These are phyloP conservation scores for Mellilla xanthometata DNA, from an alignment of 2,888 invertebrate genomes.

Conservation along the genomic window DNA sequence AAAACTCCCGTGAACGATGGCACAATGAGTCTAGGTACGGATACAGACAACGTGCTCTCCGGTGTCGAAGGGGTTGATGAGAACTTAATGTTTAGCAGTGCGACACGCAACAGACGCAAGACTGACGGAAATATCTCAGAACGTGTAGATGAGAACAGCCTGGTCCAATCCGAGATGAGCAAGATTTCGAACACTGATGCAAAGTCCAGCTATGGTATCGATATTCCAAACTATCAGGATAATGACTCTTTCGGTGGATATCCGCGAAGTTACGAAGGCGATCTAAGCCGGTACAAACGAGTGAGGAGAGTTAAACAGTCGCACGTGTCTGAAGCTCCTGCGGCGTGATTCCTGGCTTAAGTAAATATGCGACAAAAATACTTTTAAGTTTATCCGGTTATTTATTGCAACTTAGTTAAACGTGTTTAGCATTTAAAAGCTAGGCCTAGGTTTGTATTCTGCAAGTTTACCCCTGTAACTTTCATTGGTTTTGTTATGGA, in stretches of 20 bases:
- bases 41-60: constrained; percentile 64
- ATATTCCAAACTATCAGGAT: constrained; percentile 53
- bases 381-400: constrained; percentile 22
- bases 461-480: too few relatives aligned
- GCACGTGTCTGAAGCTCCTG: constrained; percentile 28
- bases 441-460: too few relatives aligned
- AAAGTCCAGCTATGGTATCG: constrained; percentile 43
- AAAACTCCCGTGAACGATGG: constrained; percentile 25
- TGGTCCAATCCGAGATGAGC: constrained; percentile 29
- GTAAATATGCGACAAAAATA: constrained; percentile 23
- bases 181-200: constrained; percentile 39
- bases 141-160: constrained; percentile 27
- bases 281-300: constrained; percentile 63
- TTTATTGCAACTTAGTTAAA: too few relatives aligned
- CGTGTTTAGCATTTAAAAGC: too few relatives aligned
- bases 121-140: constrained; percentile 31
- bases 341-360: constrained; percentile 8
- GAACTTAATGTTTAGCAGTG: constrained; percentile 63
- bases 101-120: constrained; percentile 49
- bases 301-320: constrained; percentile 60
- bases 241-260: constrained; percentile 62
- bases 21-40: constrained; percentile 57
- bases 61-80: constrained; percentile 67
- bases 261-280: constrained; percentile 55
- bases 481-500: not conserved